These are phyloP conservation scores for Melanotaenia duboulayi DNA, from an alignment of 2,113 vertebrate species.

Conservation along the genomic window DNA sequence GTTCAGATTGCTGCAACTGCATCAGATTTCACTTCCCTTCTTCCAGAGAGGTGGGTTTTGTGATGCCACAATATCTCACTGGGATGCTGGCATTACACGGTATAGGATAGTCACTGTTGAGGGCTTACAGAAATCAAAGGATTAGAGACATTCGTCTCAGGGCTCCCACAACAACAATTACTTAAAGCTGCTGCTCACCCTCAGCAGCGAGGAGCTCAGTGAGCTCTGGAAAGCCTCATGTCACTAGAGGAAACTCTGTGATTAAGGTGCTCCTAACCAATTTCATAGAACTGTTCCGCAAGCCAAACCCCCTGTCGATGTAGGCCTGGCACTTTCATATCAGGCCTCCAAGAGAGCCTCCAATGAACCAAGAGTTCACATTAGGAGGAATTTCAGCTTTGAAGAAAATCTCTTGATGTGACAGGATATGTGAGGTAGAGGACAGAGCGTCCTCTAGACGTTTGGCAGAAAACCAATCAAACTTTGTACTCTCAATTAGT, in stretches of 20 bases:
- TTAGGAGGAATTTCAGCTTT: neutral
- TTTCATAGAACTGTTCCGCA: constrained; percentile 48
- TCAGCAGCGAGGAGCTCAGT: constrained; percentile 27
- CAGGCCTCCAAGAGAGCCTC: constrained; percentile 5
- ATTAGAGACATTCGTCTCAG: constrained; percentile 60
- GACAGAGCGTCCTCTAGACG: constrained; percentile 63
- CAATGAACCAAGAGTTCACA: constrained; percentile 23
- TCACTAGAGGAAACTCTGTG: constrained; percentile 7
- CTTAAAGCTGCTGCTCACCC: constrained; percentile 53
- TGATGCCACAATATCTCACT: constrained; percentile 31
- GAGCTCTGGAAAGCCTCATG: constrained; percentile 25
- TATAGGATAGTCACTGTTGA: constrained; percentile 43
- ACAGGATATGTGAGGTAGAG: constrained; percentile 32
- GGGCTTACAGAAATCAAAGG: constrained; percentile 60
- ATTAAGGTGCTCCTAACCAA: constrained; percentile 41
- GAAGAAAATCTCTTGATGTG: neutral
- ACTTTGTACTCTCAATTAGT: constrained; percentile 71
- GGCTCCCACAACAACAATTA: constrained; percentile 65
- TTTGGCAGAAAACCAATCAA: constrained; percentile 68
- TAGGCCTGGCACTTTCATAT: neutral
- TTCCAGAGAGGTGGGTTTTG: constrained; percentile 32
- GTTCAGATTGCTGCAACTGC: constrained; percentile 30
- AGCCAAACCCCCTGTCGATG: constrained; percentile 20
- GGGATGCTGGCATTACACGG: constrained; percentile 49
- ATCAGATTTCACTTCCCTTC: constrained; percentile 37